Base-by-base conservation (phyloP, 2,888 invertebrate species). In the Geotrupes spiniger region DNA sequence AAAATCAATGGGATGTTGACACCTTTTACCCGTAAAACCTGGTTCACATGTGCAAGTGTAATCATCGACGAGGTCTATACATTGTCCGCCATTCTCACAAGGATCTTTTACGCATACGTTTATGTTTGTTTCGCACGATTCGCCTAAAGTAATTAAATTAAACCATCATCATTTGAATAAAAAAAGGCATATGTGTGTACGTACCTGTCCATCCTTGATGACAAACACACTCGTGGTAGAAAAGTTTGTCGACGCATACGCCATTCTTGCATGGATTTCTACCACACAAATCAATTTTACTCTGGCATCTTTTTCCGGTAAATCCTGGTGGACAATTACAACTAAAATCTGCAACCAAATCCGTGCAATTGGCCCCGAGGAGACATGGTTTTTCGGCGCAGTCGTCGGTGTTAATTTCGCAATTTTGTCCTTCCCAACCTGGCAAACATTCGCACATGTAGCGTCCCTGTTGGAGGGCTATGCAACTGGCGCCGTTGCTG, bases 351-450 rank as follows among this genome's bases (percentile, higher is more conserved):
- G 91, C 91, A 0, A 97, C 85, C 59, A 96, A 78, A 73, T 98
- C 98, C 0, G 94, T 93, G 70, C 97, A 97, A 58, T 89, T 89
- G 1, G 95, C 87, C 1, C 89, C 91, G 16, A 97, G 76, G 1
- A 94, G 78, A 69, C 95, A 95, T 16, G 96, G 96, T 57, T 86
- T 85, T 70, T 94, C 94, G 4, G 90, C 86, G 70, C 96, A 97
- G 66, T 97, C 96, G 65, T 97, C 88, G 53, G 85, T 90, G 67
- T 95, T 93, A n/a, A 80, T 80, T 68, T 95, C 93, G 71, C 99
- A 99, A 51, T 88, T 86, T 61, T 92, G 89, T 50, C 99, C 99
- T 70, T 94, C 93, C 97, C 98, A 99, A 29, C 99, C 99, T 12
- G 93, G 88, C 43, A 91, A 76, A 71, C 99, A 99, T 70, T 94